Conservation (phyloP, 2,797 vertebrate genomes). For the Tauraco hartlaubi region DNA sequence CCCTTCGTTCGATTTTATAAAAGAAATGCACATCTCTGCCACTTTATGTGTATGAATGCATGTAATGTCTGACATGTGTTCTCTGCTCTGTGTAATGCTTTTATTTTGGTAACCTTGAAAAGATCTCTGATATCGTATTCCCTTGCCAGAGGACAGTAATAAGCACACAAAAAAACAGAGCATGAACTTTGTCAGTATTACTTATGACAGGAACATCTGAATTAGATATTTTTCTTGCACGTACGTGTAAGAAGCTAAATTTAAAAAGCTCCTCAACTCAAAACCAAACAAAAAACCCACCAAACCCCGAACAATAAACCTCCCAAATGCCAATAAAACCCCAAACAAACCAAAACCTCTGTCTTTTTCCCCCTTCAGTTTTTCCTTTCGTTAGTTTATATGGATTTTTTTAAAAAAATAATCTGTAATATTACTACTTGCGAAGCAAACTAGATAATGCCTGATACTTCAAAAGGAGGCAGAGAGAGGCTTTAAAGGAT, state of each 20-base stretch:
- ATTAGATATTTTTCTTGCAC: neutral
- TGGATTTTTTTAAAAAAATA: neutral
- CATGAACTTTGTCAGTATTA: neutral
- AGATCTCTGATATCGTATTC: neutral
- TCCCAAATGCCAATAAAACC: neutral
- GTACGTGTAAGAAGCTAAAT: neutral
- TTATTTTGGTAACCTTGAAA: constrained; percentile 43
- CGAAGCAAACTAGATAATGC: neutral
- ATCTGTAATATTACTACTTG: neutral
- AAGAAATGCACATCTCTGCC: neutral
- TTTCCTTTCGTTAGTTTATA: neutral
- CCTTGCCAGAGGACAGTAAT: neutral
- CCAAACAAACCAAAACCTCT: accelerated
- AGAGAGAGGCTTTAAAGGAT: neutral
- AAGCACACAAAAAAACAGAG: neutral
- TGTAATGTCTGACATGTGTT: neutral
- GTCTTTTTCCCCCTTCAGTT: neutral
- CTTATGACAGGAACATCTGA: neutral
- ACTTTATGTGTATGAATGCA: neutral
- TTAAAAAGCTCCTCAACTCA: neutral
- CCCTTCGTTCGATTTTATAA: neutral
- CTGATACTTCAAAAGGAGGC: neutral
- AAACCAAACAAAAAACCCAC: neutral
- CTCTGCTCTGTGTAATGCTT: neutral
- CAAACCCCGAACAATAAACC: neutral